phyloP scores from a whole-genome alignment of 2,888 invertebrate genomes.

The Pollenia angustigena region DNA sequence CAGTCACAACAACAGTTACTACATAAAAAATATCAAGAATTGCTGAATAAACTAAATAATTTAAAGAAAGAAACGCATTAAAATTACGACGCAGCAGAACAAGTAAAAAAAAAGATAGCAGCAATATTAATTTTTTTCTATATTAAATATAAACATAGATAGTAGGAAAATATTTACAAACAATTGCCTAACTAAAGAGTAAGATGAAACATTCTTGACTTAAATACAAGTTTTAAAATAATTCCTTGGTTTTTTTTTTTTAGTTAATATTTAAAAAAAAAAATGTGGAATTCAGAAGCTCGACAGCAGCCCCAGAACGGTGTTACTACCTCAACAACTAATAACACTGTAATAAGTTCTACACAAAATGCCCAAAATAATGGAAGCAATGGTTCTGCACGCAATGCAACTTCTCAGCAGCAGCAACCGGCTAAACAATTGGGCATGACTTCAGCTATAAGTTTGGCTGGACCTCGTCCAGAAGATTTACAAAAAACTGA shows the following conservation, averaged over 20 bases:
- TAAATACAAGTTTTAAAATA: not conserved
- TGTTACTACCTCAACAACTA: slow-evolving; percentile 76
- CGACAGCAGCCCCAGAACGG: slow-evolving; percentile 81
- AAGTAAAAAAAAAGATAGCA: slow-evolving; percentile 34
- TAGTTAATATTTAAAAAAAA: slow-evolving; percentile 10
- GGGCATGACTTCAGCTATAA: slow-evolving; percentile 98
- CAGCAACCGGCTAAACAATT: slow-evolving; percentile 82
- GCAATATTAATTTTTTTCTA: slow-evolving; percentile 24
- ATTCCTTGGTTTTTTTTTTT: not conserved
- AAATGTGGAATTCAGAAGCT: slow-evolving; percentile 83
- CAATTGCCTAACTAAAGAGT: slow-evolving; percentile 33
- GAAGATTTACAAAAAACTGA: slow-evolving; percentile 89
- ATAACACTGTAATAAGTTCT: slow-evolving; percentile 45
- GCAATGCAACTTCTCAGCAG: slow-evolving; percentile 45
- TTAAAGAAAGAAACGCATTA: slow-evolving; percentile 42
- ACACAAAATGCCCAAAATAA: slow-evolving; percentile 59
- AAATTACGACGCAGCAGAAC: slow-evolving; percentile 33
- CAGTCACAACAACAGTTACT: not conserved
- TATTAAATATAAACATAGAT: slow-evolving; percentile 27
- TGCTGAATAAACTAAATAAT: slow-evolving; percentile 1
- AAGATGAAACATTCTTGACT: not conserved
- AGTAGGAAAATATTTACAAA: slow-evolving; percentile 17
- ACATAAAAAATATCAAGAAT: slow-evolving; percentile 16
- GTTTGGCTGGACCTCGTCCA: slow-evolving; percentile 91
- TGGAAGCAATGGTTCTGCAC: slow-evolving; percentile 69